Evolutionary conservation across 1,140 invertebrate species (phyloP).

Genomic region (Drosophila carrolli): DNA sequence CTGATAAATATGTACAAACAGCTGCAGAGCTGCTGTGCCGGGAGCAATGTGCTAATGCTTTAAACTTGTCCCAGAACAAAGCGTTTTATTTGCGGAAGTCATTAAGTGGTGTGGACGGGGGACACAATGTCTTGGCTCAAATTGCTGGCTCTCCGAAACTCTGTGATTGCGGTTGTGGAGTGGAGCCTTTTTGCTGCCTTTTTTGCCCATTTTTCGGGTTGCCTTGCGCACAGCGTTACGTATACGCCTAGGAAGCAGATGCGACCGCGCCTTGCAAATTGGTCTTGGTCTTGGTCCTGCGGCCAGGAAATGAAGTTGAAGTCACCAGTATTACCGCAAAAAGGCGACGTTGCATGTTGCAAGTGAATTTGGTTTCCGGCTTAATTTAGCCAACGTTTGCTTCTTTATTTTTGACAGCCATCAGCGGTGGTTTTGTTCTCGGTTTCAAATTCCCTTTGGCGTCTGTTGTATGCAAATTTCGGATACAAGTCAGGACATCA

Average conservation of each 20-base stretch:
- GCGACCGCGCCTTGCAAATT: conserved; percentile 64
- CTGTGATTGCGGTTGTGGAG: conserved; percentile 45
- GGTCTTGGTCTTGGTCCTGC: conserved; percentile 28
- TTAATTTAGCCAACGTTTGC: conserved; percentile 82
- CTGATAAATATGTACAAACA: conserved; percentile 73
- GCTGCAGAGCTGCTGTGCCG: conserved; percentile 4
- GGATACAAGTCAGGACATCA: conserved; percentile 22
- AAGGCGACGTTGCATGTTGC: conserved; percentile 59
- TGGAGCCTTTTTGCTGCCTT: conserved; percentile 27
- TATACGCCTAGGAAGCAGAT: conserved; percentile 70
- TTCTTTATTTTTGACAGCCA: conserved; percentile 64
- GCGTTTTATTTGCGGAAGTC: conserved; percentile 80
- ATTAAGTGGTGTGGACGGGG: conserved; percentile 70
- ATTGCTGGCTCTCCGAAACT: conserved; percentile 16
- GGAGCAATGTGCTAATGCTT: conserved; percentile 61
- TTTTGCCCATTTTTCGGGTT: conserved; percentile 16
- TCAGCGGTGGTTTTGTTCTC: conserved; percentile 30
- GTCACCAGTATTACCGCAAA: conserved; percentile 68
- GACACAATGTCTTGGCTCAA: conserved; percentile 50
- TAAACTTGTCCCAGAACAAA: conserved; percentile 67
- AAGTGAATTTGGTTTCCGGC: conserved; percentile 65
- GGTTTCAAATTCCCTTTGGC: conserved; percentile 27
- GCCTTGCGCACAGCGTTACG: conserved; percentile 61
- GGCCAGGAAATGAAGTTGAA: conserved; percentile 74
- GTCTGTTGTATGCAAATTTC: conserved; percentile 38